Evolutionary conservation across 1,140 invertebrate species (phyloP), one percentile per base, ranked within the genome.

Genomic region (Papilio dardanus): DNA sequence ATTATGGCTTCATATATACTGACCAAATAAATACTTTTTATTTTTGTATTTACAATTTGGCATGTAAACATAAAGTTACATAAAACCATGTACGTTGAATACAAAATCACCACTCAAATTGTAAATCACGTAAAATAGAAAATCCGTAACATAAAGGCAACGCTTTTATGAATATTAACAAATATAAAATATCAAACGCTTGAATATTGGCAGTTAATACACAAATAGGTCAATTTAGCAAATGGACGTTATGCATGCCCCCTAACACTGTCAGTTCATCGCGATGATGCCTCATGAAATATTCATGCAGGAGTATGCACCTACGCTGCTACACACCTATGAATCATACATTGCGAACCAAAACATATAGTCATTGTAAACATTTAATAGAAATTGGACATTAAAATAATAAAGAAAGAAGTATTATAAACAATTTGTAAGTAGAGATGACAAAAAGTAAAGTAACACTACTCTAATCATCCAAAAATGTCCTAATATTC

Each of bases 201-300:
- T 54, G 46, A 73, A 73, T 54, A 73, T 73, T 33, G 71, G 71
- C 71, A 75, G 67, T 76, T 68, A 33, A 67, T 76, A 73, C 68
- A 75, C 75, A 78, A 74, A 65, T 76, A 74, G 37, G 24, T 62
- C 68, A 78, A 77, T 71, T 33, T 35, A 77, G 74, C 50, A 42
- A 54, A 46, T 58, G 68, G 74, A 76, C 65, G 68, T 76, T 73
- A 69, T 21, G 65, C 46, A 77, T 58, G 67, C 71, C 76, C 58
- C 75, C 75, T 71, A 78, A 82, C 73, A 30, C 58, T 54, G 73
- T 68, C 76, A 77, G 68, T 77, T 74, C 73, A 74, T 50, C 71
- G 73, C 68, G 50, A 74, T 50, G 69, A 74, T 71, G 75, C 77
- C 75, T 76, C 74, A 83, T 83, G 76, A 71, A 83, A 79, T 83